Evolutionary conservation across 1,140 invertebrate species (phyloP).

Genomic region (Drosophila tsacasi): DNA sequence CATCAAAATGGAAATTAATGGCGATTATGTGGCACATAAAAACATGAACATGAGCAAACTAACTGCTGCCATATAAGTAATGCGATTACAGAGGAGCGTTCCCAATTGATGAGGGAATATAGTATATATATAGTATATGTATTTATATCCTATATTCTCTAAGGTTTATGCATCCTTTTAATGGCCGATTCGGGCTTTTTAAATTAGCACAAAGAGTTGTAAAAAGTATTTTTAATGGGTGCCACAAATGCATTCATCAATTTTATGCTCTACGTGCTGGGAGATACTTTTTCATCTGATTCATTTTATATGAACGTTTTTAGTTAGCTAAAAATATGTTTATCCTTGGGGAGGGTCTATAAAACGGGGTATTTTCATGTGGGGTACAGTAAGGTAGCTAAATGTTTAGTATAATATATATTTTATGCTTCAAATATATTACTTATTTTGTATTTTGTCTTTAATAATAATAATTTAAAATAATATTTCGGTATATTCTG

Average conservation of each 20-base stretch:
- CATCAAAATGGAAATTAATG: slow-evolving; percentile 62
- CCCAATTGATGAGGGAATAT: slow-evolving; percentile 40
- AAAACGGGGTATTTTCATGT: not conserved
- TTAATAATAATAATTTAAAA: no score
- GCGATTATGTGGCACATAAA: slow-evolving; percentile 57
- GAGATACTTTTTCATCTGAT: not conserved
- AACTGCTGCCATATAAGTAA: slow-evolving; percentile 55
- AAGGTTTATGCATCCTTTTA: slow-evolving; percentile 31
- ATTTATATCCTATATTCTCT: slow-evolving; percentile 1
- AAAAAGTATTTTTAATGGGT: slow-evolving; percentile 17
- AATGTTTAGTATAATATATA: no score
- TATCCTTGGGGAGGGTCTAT: not conserved
- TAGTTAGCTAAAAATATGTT: not conserved
- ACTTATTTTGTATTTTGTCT: no score
- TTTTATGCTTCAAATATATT: no score
- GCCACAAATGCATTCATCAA: slow-evolving; percentile 17
- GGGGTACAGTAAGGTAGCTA: no score
- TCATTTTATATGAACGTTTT: not conserved
- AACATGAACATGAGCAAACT: slow-evolving; percentile 42
- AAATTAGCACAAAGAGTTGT: slow-evolving; percentile 13
- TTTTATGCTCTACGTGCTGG: not conserved
- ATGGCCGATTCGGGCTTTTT: slow-evolving; percentile 17
- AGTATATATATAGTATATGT: not conserved
- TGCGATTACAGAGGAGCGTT: slow-evolving; percentile 34
- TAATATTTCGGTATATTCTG: no score